These are phyloP conservation scores for Nematopogon swammerdamellus DNA, from an alignment of 2,888 invertebrate species.

Conservation along the genomic window DNA sequence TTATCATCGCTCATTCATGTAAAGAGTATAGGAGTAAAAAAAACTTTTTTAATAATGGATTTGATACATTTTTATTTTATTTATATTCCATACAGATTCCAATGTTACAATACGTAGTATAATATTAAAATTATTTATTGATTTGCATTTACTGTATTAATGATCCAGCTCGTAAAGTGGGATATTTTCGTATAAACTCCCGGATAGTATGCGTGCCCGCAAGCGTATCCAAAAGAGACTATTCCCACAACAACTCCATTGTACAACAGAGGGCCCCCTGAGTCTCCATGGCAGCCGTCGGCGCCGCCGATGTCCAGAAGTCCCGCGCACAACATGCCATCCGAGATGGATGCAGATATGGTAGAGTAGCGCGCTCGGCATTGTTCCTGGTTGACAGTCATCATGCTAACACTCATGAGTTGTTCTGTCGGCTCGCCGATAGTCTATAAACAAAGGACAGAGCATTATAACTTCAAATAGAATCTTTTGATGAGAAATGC, in stretches of 20 bases:
- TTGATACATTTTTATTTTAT: no score
- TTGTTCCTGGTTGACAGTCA: conserved; percentile 25
- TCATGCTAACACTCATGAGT: conserved; percentile 30
- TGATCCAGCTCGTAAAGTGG: conserved; percentile 39
- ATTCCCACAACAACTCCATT: conserved; percentile 41
- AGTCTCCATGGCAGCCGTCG: conserved; percentile 45
- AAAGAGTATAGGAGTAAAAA: no score
- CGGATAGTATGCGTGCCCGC: conserved; percentile 38
- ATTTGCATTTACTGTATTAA: conserved; percentile 26
- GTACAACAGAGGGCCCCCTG: conserved; percentile 41
- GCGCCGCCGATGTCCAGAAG: conserved; percentile 31
- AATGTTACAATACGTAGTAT: no score
- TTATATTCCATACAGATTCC: no score
- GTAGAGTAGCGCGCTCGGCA: conserved; percentile 30
- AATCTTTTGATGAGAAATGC: no score
- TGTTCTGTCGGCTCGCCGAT: conserved; percentile 35
- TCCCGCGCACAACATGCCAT: conserved; percentile 44
- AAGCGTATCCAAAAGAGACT: conserved; percentile 42
- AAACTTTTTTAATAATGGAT: conserved; percentile 5
- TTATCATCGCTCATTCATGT: no score
- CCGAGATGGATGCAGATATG: conserved; percentile 30
- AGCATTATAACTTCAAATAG: conserved; percentile 7
- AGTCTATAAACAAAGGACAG: no score
- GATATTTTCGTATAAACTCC: conserved; percentile 46
- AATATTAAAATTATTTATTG: conserved; percentile 26